Evolutionary conservation across 2,113 vertebrate genomes (phyloP).

Genomic region (Menidia beryllina): DNA sequence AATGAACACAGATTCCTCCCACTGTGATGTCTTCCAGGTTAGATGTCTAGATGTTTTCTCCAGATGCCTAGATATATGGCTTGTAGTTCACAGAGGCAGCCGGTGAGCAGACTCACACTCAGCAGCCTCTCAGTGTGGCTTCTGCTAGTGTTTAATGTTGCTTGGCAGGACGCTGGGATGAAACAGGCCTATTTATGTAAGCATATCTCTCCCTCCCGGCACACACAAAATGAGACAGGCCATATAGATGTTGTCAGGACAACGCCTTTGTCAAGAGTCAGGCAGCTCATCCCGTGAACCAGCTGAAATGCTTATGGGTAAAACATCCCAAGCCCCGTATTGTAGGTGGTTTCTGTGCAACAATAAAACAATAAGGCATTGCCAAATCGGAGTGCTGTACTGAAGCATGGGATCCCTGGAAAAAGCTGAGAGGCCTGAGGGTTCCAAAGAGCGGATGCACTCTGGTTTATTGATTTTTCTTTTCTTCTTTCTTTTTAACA

Average conservation of each 20-base stretch:
- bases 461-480: constrained; percentile 38
- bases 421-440: constrained; percentile 23
- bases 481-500: too few relatives aligned
- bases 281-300: constrained; percentile 37
- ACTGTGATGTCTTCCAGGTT: constrained; percentile 6
- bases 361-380: constrained; percentile 52
- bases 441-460: constrained; percentile 28
- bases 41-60: constrained; percentile 45
- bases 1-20: neutral
- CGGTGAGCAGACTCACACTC: constrained; percentile 14
- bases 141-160: constrained; percentile 48
- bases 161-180: constrained; percentile 35
- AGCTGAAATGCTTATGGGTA: constrained; percentile 56
- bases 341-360: constrained; percentile 49
- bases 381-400: constrained; percentile 32
- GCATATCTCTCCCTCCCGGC: constrained; percentile 35
- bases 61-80: constrained; percentile 38
- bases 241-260: constrained; percentile 47
- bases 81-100: constrained; percentile 42
- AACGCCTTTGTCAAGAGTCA: constrained; percentile 42
- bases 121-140: constrained; percentile 34
- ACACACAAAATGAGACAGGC: constrained; percentile 22
- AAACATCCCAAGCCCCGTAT: constrained; percentile 29
- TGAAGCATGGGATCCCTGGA: constrained; percentile 38
- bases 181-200: constrained; percentile 44